These are phyloP conservation scores for Brachyhypopomus gauderio DNA, from an alignment of 2,113 vertebrate genomes.

Conservation along the genomic window DNA sequence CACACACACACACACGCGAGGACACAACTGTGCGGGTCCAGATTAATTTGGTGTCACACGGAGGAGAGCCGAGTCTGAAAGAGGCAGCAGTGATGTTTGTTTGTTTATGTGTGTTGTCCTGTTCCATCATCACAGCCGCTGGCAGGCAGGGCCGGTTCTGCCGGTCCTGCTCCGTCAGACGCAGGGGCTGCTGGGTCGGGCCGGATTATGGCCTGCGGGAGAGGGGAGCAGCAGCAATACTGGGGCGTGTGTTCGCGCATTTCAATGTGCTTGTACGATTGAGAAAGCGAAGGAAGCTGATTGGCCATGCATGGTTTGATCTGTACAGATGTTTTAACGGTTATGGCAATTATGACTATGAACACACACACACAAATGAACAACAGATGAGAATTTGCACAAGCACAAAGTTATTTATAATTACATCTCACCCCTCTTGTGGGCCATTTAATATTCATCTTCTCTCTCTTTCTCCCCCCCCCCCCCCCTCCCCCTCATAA, in stretches of 20 bases:
- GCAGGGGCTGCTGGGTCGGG: neutral
- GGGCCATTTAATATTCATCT: constrained; percentile 30
- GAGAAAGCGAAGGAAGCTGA: constrained; percentile 14
- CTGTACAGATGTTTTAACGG: constrained; percentile 40
- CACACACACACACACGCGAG: constrained; percentile 5
- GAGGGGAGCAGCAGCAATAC: neutral
- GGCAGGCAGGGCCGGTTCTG: neutral
- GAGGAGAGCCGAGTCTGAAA: neutral
- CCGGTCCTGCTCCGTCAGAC: neutral
- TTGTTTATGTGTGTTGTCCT: neutral
- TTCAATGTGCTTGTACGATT: constrained; percentile 3
- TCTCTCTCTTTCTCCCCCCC: neutral
- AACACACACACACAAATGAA: constrained; percentile 19
- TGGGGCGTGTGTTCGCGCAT: neutral
- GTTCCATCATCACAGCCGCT: constrained; percentile 5
- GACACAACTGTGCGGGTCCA: neutral
- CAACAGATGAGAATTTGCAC: constrained; percentile 39
- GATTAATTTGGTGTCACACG: neutral
- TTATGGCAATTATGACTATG: constrained; percentile 5
- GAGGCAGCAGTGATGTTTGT: neutral
- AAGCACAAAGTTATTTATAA: constrained; percentile 41
- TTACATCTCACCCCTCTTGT: neutral
- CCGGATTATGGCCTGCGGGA: neutral
- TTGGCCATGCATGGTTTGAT: constrained; percentile 38
- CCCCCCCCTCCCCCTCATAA: constrained; percentile 7